Base-by-base conservation (phyloP, 2,888 invertebrate species). In the Drosophila colorata region DNA sequence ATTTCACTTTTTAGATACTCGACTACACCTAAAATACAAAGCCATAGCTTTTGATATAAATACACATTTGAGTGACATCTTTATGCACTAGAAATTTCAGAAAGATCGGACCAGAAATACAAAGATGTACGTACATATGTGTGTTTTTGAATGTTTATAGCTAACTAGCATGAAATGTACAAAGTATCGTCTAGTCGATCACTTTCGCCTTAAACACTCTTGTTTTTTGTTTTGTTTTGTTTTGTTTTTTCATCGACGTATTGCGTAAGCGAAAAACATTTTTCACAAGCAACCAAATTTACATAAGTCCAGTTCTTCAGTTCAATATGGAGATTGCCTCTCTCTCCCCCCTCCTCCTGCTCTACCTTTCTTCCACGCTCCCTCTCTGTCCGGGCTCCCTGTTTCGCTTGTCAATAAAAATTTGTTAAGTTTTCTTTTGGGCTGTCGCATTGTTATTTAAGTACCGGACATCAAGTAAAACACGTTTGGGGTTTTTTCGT, bases 391-490 rank as follows among this genome's bases (percentile, higher is more conserved):
- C 0, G 33, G 2, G 11, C 16, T 38, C n/a, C 13, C 28, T 28
- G n/a, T 1, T 13, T 33, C 13, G 33, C 31, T 44, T 41, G 68
- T 38, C 56, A 37, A 73, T 59, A 60, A 49, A 55, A 56, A 56
- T 60, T 46, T 58, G 66, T 56, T 56, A 59, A 56, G 58, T 75
- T 74, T 74, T 74, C 67, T 61, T 51, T 65, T 18, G 25, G 37
- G 25, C 46, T 48, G 41, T 59, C 48, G 40, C 74, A 85, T 74
- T 77, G 85, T 82, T 82, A 66, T 65, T 78, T 69, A 77, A 82
- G 75, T 72, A 80, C 83, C 86, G 80, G 83, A 86, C 80, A 76
- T 69, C 46, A 57, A 69, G 69, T 64, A 52, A 82, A 82, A 82
- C 82, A 83, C 78, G 82, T 82, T 82, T 82, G 28, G 40, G n/a